phyloP scores from a whole-genome alignment of 2,888 invertebrate species.

The Drosophila mulleri region DNA sequence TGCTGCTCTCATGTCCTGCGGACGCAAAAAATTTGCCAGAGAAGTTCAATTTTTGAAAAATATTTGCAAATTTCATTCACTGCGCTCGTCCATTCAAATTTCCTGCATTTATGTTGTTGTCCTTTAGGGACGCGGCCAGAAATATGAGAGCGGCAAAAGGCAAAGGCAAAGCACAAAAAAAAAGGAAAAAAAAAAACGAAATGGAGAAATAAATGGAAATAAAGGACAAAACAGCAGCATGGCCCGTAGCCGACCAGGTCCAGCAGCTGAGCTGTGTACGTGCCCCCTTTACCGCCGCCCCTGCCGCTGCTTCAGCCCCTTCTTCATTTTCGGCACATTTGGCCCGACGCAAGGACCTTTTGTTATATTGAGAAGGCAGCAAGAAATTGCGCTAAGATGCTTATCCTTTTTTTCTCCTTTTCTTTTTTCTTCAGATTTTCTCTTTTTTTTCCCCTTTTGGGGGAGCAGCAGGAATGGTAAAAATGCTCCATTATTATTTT shows the following conservation, averaged over 20 bases:
- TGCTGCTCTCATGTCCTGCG: slow-evolving; percentile 22
- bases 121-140: slow-evolving; percentile 63
- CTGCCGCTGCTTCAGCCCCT: slow-evolving; percentile 7
- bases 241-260: slow-evolving; percentile 50
- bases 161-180: slow-evolving; percentile 6
- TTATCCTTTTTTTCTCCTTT: slow-evolving; percentile 71
- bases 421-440: slow-evolving; percentile 16
- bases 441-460: slow-evolving; percentile 59
- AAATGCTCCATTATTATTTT: slow-evolving; percentile 81
- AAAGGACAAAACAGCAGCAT: slow-evolving; percentile 74
- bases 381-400: slow-evolving; percentile 81
- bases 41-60: slow-evolving; percentile 82
- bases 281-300: not conserved
- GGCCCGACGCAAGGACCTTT: slow-evolving; percentile 81
- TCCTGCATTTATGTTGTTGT: slow-evolving; percentile 80
- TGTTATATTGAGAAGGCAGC: slow-evolving; percentile 81
- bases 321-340: slow-evolving; percentile 75
- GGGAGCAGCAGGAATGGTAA: slow-evolving; percentile 72
- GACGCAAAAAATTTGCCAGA: slow-evolving; percentile 78
- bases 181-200: slow-evolving; percentile 9
- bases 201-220: slow-evolving; percentile 68
- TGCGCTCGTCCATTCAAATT: slow-evolving; percentile 82
- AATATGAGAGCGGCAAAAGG: slow-evolving; percentile 38
- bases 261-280: slow-evolving; percentile 62
- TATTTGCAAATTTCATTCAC: slow-evolving; percentile 83